Percentiles rank a stretch among this genome's conserved stretches.
Conservation (phyloP, 2,888 invertebrate species). For the Pristionchus entomophagus region DNA sequence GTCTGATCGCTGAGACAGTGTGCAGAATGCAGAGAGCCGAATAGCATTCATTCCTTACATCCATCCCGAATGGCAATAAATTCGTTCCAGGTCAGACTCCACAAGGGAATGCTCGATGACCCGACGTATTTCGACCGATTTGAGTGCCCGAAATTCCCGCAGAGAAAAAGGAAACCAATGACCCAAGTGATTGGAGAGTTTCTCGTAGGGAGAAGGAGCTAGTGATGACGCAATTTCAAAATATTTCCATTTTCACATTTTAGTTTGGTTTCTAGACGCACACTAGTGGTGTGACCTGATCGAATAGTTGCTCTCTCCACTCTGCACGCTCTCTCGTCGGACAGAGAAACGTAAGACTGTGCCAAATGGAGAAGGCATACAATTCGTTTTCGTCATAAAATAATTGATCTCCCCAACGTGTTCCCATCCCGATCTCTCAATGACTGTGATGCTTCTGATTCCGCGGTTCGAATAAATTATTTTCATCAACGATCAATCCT, state of each 20-base stretch:
- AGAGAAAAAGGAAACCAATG: not conserved
- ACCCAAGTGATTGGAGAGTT: conserved; percentile 24
- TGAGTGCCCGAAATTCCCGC: conserved; percentile 29
- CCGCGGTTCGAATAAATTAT: not conserved
- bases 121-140: not conserved
- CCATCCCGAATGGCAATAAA: not conserved
- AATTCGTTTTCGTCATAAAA: not conserved
- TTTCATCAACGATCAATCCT: not conserved
- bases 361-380: too few species aligned
- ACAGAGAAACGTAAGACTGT: too few species aligned
- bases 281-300: too few species aligned
- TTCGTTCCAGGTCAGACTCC: not conserved
- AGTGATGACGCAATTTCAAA: not conserved
- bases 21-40: not conserved
- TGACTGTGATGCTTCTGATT: not conserved
- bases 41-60: not conserved
- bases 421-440: not conserved
- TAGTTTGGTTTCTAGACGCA: not conserved
- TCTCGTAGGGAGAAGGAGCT: not conserved
- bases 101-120: conserved; percentile 21
- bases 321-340: too few species aligned
- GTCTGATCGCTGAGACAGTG: not conserved
- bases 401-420: not conserved
- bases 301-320: too few species aligned
- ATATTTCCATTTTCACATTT: not conserved